Base-by-base conservation (phyloP, 2,888 invertebrate species). In the Drosophila fulvimacula region DNA sequence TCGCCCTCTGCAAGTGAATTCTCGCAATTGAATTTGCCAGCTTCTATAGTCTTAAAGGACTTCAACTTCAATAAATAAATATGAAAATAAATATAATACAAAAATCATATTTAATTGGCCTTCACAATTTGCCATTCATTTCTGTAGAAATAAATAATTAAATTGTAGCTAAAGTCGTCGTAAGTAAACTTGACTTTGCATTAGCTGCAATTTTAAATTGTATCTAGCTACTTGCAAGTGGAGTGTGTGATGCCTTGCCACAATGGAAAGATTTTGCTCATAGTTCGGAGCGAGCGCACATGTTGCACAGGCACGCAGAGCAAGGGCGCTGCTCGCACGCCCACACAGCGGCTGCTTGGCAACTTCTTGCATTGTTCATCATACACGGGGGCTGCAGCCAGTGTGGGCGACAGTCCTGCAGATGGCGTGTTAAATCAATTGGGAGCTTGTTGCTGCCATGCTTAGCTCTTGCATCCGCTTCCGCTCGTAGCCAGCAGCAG, bases 401-500 rank as follows among this genome's bases (percentile, higher is more conserved):
- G 56, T 59, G 73, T 55, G 41, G 65, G 63, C 48, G 60, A 39
- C 41, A 34, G 60, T 48, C 27, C 62, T 55, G 63, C 76, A 64
- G 64, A 71, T 73, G 64, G 69, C 69, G 89, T 81, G 89, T 85
- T 89, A 89, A 86, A 84, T 86, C 85, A 89, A 86, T 86, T 89
- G 85, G 89, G 89, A 85, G 74, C 88, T 89, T 79, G 76, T 80
- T 84, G 79, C 84, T 86, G 81, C 71, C 73, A 63, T 86, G 83
- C 80, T 82, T 83, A 81, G 82, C 70, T 71, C 69, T 72, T 69
- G 81, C 69, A 76, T 88, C 81, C 87, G 79, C 65, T 73, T 71
- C 70, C 71, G 64, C 48, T 64, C 36, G 48, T 24, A 49, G 61
- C 52, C 36, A 19, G 34, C 21, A 24, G 24, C 62, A n/a, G 72